A percentile compares a stretch with the other conserved stretches of the same genome.
These are phyloP conservation scores for Peromyscus maniculatus DNA, from an alignment of 2,113 vertebrate genomes.

Conservation along the genomic window DNA sequence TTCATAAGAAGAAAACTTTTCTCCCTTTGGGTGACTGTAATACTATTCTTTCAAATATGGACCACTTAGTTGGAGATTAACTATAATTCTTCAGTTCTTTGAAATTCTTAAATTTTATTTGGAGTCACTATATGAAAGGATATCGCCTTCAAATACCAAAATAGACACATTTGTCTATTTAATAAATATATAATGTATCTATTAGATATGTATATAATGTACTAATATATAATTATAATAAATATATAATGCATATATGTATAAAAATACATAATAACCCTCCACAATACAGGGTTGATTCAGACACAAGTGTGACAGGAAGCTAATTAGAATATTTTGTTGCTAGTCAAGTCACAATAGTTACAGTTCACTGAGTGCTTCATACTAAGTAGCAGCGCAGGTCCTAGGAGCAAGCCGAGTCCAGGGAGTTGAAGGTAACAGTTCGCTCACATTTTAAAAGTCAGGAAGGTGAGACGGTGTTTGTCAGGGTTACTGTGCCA, in stretches of 20 bases:
- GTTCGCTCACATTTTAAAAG: slow-evolving; percentile 38
- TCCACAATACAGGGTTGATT: neutral
- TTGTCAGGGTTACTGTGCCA: neutral
- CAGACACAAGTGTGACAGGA: slow-evolving; percentile 2
- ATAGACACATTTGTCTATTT: slow-evolving; percentile 29
- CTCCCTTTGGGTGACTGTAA: neutral
- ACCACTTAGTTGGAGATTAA: neutral
- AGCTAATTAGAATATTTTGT: slow-evolving; percentile 26
- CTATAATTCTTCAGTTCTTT: slow-evolving; percentile 47
- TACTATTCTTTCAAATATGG: slow-evolving; percentile 24
- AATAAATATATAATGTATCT: neutral
- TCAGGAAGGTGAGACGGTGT: neutral
- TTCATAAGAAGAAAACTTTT: slow-evolving; percentile 38
- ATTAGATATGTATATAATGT: neutral
- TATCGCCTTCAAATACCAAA: slow-evolving; percentile 32
- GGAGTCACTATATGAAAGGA: neutral
- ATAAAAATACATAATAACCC: neutral
- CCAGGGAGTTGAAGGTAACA: neutral
- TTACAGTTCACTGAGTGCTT: neutral
- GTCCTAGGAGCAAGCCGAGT: neutral
- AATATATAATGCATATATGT: neutral
- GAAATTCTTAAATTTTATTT: slow-evolving; percentile 53
- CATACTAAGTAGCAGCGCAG: neutral
- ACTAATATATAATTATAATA: too few relatives aligned
- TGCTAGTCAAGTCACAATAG: slow-evolving; percentile 27